Conservation (phyloP, 2,113 vertebrate species). For the Apistogramma diplotaenia region DNA sequence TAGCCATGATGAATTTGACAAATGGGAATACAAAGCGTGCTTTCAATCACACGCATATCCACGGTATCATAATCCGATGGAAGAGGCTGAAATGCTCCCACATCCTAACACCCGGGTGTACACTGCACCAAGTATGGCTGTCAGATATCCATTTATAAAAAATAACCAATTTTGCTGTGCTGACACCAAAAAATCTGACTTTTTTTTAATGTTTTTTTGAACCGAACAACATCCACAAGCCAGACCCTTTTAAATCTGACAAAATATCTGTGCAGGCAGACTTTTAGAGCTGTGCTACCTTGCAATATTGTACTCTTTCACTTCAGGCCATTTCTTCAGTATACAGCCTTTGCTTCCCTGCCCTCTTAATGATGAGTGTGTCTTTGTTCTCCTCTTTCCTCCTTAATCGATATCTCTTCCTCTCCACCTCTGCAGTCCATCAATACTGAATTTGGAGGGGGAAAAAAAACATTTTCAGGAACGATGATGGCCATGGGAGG, state of each 20-base stretch:
- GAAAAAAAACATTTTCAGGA: slow-evolving; percentile 31
- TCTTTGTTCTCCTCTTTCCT: slow-evolving; percentile 37
- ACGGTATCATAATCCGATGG: neutral
- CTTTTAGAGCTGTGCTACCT: neutral
- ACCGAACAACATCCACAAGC: neutral
- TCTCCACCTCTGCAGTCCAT: slow-evolving; percentile 21
- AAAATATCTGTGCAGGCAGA: neutral
- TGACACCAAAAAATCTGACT: neutral
- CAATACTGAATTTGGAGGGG: slow-evolving; percentile 56
- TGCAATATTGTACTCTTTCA: slow-evolving; percentile 2
- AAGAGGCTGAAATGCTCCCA: neutral
- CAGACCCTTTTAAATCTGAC: neutral
- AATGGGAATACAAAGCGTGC: neutral
- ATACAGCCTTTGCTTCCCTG: slow-evolving; percentile 9
- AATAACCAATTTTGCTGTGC: neutral
- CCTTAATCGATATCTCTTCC: slow-evolving; percentile 45
- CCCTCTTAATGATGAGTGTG: slow-evolving; percentile 53
- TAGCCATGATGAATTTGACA: neutral
- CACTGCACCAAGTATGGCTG: neutral
- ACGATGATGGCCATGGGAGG: slow-evolving; percentile 21
- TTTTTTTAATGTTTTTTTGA: neutral
- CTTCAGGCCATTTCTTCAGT: slow-evolving; percentile 41
- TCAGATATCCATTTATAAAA: neutral
- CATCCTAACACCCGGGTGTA: neutral
- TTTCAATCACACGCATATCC: neutral